Percentiles rank a stretch among this genome's conserved stretches.
Evolutionary conservation across 2,113 vertebrate species (phyloP).

Genomic region (Pheucticus melanocephalus): DNA sequence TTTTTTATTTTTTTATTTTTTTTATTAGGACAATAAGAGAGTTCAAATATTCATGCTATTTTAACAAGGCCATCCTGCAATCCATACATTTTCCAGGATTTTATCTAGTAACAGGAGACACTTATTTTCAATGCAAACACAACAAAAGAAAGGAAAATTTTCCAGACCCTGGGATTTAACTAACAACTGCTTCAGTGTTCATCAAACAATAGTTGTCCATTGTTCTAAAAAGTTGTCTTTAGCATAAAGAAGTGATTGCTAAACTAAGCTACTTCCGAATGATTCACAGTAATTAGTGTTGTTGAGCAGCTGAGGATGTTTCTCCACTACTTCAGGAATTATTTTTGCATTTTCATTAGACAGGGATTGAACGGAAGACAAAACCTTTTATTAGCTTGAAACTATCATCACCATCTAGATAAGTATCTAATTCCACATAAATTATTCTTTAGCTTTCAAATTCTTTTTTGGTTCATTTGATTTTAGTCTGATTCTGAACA

Average conservation of each 20-base stretch:
- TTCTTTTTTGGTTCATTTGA: background rate
- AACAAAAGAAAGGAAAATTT: background rate
- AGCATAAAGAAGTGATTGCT: background rate
- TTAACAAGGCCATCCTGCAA: background rate
- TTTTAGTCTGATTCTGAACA: background rate
- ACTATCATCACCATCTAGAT: background rate
- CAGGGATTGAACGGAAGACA: background rate
- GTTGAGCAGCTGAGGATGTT: background rate
- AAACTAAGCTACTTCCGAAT: background rate
- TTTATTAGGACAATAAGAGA: background rate
- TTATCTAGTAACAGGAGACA: background rate
- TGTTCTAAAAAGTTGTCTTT: background rate
- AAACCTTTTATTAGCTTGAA: background rate
- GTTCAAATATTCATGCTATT: background rate
- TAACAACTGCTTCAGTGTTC: background rate
- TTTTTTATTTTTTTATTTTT: background rate
- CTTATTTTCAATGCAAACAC: background rate
- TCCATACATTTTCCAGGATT: background rate
- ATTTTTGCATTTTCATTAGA: background rate
- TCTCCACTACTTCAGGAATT: background rate
- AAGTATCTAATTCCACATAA: background rate
- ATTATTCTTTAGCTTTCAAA: background rate
- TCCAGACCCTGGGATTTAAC: background rate
- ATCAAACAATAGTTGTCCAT: background rate
- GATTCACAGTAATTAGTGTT: background rate